Evolutionary conservation across 2,888 invertebrate species (phyloP), one percentile per base, ranked within the genome.

Genomic region (Synanthedon myopaeformis): DNA sequence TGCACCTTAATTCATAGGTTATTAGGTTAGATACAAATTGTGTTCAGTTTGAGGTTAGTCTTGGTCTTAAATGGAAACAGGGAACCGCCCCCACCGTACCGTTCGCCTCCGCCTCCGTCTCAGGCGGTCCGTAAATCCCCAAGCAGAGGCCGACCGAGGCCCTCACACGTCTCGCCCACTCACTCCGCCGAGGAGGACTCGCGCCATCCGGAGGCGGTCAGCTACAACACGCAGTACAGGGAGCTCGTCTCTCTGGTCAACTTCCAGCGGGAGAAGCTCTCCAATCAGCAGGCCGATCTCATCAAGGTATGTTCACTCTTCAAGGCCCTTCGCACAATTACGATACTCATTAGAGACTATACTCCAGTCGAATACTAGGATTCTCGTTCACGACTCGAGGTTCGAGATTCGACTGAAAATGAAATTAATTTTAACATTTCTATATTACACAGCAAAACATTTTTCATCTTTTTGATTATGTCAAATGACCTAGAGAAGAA

Each of bases 231-330:
- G 55, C 93, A 94, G 76, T 94, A 94, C 69, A 89, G 92, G 68
- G 96, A 96, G 81, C 89, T 97, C 58, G 90, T 97, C 57, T 92
- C 94, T 56, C 89, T 97, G 65, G 96, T 97, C 56, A 96, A 96
- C 83, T 94, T 93, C 75, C 97, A 97, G 80, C 90, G 96, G 58
- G 97, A 97, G 71, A 96, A 96, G 75, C 89, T 98, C 56, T 93
- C 93, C 53, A 91, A 91, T 65, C 97, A 97, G 72, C 96, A 97
- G 81, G 93, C 94, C 64, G 96, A 97, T 89, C 90, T 97, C 64
- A 95, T 94, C 56, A 96, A 96, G 90, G 96, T 95, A 79, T 65
- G 54, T 8, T 53, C 35, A 5, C 14, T 3, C 42, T 42, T 23
- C 23, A 23, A 23, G 23, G 23, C 3, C 4, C 23, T 4, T 0